These are phyloP conservation scores for Tapirus indicus DNA, from an alignment of 2,797 vertebrate species.

Conservation along the genomic window DNA sequence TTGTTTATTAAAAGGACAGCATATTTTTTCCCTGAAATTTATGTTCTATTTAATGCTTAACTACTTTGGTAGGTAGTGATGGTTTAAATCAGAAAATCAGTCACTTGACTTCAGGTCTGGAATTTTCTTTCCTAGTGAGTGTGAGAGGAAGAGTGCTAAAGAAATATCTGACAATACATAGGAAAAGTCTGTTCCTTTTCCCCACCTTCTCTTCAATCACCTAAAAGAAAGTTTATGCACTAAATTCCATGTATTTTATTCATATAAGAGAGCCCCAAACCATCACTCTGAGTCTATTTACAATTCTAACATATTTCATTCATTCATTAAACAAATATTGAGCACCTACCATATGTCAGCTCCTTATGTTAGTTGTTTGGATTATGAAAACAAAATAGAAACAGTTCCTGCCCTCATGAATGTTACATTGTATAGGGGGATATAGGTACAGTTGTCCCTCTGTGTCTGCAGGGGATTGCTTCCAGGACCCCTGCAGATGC, in stretches of 20 bases:
- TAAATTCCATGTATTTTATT: neutral
- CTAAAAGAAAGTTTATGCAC: neutral
- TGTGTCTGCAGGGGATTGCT: no score
- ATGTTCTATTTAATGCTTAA: neutral
- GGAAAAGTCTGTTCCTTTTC: neutral
- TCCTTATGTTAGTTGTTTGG: neutral
- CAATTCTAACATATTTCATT: conserved; percentile 7
- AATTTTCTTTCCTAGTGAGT: neutral
- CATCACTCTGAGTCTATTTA: neutral
- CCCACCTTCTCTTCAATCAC: neutral
- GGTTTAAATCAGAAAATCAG: neutral
- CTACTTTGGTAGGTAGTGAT: neutral
- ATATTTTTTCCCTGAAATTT: neutral
- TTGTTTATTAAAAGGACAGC: neutral
- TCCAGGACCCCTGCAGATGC: no score
- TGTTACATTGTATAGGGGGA: neutral
- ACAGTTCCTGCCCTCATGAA: neutral
- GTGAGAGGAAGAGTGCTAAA: neutral
- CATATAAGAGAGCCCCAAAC: neutral
- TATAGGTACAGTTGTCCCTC: neutral
- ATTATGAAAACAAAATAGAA: conserved; percentile 33
- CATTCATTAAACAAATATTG: conserved; percentile 16
- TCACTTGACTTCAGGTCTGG: neutral
- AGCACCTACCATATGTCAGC: neutral
- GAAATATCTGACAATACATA: neutral